phyloP scores from a whole-genome alignment of 1,140 invertebrate species.

The Pomacea maculata region DNA sequence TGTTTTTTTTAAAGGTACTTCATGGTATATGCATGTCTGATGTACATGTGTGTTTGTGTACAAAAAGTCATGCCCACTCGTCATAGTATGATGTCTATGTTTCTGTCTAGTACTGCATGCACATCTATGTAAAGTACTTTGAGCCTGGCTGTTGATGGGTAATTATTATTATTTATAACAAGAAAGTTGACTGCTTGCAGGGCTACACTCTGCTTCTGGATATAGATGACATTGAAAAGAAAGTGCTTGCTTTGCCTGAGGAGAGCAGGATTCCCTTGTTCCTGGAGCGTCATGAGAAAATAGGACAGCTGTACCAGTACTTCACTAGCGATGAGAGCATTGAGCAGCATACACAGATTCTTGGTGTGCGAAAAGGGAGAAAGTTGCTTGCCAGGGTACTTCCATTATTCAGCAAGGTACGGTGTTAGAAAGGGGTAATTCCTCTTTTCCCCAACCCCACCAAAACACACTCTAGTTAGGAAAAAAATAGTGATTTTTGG shows the following conservation, averaged over 20 bases:
- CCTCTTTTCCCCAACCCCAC: background rate
- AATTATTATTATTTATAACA: too few relatives aligned
- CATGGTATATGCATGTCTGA: background rate
- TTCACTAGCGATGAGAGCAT: constrained; percentile 50
- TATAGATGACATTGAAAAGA: constrained; percentile 64
- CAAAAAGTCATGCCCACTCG: too few relatives aligned
- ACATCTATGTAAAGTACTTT: too few relatives aligned
- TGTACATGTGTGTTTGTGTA: too few relatives aligned
- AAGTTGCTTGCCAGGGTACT: constrained; percentile 53
- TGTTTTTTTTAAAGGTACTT: background rate
- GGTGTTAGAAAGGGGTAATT: background rate
- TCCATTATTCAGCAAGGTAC: constrained; percentile 48
- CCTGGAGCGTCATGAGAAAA: constrained; percentile 50
- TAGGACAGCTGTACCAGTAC: constrained; percentile 49
- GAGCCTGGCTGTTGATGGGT: too few relatives aligned
- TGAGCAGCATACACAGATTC: constrained; percentile 53
- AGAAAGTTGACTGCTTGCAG: constrained; percentile 35
- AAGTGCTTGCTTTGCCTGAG: constrained; percentile 57
- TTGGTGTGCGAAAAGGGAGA: constrained; percentile 60
- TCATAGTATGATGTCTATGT: too few relatives aligned
- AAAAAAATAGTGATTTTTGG: background rate
- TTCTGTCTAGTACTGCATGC: too few relatives aligned
- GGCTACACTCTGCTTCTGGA: constrained; percentile 58
- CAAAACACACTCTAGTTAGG: background rate
- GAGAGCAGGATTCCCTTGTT: constrained; percentile 56